Conservation (phyloP, 2,113 vertebrate genomes). For the Tyrannus savana region DNA sequence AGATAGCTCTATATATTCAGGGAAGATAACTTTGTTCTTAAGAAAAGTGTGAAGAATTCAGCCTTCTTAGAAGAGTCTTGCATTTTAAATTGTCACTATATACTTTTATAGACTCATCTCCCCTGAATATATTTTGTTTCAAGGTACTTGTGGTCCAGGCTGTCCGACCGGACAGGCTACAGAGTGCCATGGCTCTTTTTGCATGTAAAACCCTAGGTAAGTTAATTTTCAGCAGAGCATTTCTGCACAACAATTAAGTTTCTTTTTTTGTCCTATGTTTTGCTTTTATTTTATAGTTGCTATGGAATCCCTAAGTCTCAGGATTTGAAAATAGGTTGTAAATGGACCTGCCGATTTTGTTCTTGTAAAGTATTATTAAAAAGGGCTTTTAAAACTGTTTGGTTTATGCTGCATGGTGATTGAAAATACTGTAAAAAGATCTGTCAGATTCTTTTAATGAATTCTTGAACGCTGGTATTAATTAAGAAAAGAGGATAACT, state of each 20-base stretch:
- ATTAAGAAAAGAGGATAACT: not conserved
- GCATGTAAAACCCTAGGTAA: constrained; percentile 87
- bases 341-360: not conserved
- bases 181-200: constrained; percentile 90
- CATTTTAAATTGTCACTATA: not conserved
- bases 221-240: not conserved
- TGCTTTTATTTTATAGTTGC: not conserved
- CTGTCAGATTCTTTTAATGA: not conserved
- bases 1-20: not conserved
- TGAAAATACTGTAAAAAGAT: not conserved
- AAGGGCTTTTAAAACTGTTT: not conserved
- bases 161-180: constrained; percentile 90
- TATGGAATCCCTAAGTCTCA: not conserved
- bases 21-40: not conserved
- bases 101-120: not conserved
- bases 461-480: not conserved
- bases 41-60: not conserved
- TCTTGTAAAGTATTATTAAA: not conserved
- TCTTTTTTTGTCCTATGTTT: not conserved
- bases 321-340: not conserved
- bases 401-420: not conserved
- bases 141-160: constrained; percentile 92
- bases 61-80: not conserved
- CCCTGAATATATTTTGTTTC: constrained; percentile 26
- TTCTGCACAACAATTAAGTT: not conserved